A percentile compares a stretch with the other conserved stretches of the same genome.
Conservation (phyloP, 64 coral and sea anemone species). For the Porites australiensis region DNA sequence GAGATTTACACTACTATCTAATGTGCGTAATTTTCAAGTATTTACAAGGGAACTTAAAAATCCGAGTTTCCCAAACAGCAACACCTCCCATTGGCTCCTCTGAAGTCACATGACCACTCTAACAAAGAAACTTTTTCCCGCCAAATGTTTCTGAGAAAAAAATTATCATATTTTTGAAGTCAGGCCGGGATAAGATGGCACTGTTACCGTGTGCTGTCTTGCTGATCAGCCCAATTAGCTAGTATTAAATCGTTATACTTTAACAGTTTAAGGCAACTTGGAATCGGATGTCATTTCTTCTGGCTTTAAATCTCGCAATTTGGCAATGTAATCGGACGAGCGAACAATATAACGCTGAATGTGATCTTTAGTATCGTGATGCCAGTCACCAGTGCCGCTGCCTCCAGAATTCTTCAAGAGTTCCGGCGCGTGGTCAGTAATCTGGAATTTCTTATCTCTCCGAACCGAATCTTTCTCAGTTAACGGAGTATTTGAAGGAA, state of each 20-base stretch:
- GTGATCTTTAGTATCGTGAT: conserved; percentile 59
- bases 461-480: not conserved
- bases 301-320: conserved; percentile 80
- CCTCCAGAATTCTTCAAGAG: not conserved
- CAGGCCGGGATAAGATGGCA: no score
- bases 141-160: no score
- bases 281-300: conserved; percentile 72
- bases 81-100: no score
- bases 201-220: not conserved
- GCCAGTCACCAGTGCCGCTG: not conserved
- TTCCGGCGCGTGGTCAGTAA: conserved; percentile 1
- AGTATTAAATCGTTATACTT: not conserved
- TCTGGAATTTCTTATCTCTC: not conserved
- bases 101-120: no score
- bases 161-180: no score
- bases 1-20: no score
- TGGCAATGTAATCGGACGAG: conserved; percentile 85
- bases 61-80: no score
- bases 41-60: no score
- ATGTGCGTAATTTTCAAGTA: no score
- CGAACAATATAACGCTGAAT: conserved; percentile 80
- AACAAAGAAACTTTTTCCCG: no score
- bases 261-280: not conserved
- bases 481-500: not conserved
- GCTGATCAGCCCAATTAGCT: not conserved